Evolutionary conservation across 2,113 vertebrate species (phyloP), one percentile per base, ranked within the genome.

Genomic region (Cyprinus carpio): DNA sequence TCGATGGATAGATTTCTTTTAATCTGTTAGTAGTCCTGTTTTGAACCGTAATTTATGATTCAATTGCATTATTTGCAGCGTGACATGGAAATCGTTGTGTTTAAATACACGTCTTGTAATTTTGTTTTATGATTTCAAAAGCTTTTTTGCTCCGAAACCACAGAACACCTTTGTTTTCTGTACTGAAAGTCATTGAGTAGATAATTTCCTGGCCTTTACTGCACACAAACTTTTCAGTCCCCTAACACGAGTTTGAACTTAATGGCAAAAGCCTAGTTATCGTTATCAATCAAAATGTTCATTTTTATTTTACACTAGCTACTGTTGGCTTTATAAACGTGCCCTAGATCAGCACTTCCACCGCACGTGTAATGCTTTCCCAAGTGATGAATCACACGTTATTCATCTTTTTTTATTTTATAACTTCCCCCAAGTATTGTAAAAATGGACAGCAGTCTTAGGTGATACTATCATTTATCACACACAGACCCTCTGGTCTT

Each of bases 391-490:
- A 77, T 77, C 49, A 79, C 54, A 65, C 34, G 25, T 15, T 72
- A 37, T 40, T 72, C 65, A 69, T 18, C 6, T 72, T 20, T 71
- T 75, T 75, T n/a, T 74, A 31, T 31, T 67, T 31, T 1, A 67
- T 25, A 49, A 75, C 40, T 75, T 75, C 72, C 72, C 40, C 40
- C 6, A 40, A 49, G 72, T 49, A 51, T 16, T 16, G 49, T 51
- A 49, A 27, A 81, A 81, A 43, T 11, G 9, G 40, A 46, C 2
- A 46, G n/a, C 8, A 60, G 13, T 65, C n/a, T 27, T 65, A 6
- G 18, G 37, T 58, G 82, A 81, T 76, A 81, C 77, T 27, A 79
- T 79, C n/a, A 10, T 40, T 43, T 75, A 23, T 87, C 18, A 67
- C 20, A 15, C 13, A 51, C 27, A 27, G 27, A 11, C 49, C 69